Percentiles rank a stretch among this genome's conserved stretches.
These are phyloP conservation scores for Drosophila subobscura DNA, from an alignment of 1,140 invertebrate species.

Conservation along the genomic window DNA sequence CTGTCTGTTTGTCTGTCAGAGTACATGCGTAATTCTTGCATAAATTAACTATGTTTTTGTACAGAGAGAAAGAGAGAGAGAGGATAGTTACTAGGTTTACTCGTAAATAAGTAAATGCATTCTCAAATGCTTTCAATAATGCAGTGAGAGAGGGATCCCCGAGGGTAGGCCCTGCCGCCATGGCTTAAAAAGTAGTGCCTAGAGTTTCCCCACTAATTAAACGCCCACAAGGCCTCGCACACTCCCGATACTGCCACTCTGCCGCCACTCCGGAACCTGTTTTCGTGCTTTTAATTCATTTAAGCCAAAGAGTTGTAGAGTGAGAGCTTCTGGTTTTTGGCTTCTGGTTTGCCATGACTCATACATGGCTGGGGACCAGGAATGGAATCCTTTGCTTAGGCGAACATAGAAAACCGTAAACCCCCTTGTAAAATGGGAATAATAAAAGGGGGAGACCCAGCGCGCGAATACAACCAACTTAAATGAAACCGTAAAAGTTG, in stretches of 20 bases:
- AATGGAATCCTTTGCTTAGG: constrained; percentile 44
- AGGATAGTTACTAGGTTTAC: constrained; percentile 11
- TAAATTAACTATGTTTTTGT: constrained; percentile 52
- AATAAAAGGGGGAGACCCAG: constrained; percentile 17
- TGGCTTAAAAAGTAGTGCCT: constrained; percentile 45
- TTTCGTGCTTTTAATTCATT: constrained; percentile 75
- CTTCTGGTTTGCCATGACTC: constrained; percentile 13
- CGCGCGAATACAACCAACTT: constrained; percentile 40
- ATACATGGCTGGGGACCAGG: constrained; percentile 10
- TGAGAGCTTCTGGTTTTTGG: too few relatives aligned
- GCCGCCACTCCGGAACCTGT: constrained; percentile 34
- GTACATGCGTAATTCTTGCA: constrained; percentile 64
- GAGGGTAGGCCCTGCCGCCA: constrained; percentile 47
- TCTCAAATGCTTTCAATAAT: constrained; percentile 69
- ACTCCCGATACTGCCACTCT: not conserved
- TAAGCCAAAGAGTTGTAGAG: constrained; percentile 27
- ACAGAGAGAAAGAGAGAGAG: too few relatives aligned
- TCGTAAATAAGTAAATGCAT: constrained; percentile 63
- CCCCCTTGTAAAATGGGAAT: constrained; percentile 5
- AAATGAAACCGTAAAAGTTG: constrained; percentile 73
- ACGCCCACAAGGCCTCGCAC: constrained; percentile 44
- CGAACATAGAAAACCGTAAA: constrained; percentile 16
- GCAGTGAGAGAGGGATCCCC: constrained; percentile 53
- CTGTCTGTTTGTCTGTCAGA: constrained; percentile 8
- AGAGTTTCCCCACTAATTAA: constrained; percentile 56